phyloP scores from a whole-genome alignment of 2,797 vertebrate genomes.

The Sebastes baramenuke region DNA sequence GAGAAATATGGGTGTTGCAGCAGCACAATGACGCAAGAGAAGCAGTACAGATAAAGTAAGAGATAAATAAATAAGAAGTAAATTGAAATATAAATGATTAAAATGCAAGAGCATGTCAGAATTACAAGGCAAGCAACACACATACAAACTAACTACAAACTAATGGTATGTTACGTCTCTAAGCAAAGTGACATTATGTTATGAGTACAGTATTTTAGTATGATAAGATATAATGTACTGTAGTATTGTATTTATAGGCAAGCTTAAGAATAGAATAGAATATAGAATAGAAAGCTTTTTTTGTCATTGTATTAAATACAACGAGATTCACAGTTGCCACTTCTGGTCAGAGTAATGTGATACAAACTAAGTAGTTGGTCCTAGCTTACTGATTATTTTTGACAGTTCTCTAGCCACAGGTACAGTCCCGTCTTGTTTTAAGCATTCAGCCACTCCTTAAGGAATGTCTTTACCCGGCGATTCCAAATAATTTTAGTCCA shows the following conservation, averaged over 20 bases:
- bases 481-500: too few relatives aligned
- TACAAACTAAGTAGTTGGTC: too few relatives aligned
- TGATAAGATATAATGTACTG: not conserved
- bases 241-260: not conserved
- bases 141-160: not conserved
- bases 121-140: not conserved
- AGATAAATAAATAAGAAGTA: not conserved
- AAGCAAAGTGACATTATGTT: not conserved
- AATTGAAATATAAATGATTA: not conserved
- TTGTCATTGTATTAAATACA: too few relatives aligned
- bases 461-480: too few relatives aligned
- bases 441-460: too few relatives aligned
- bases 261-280: not conserved
- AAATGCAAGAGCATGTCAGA: not conserved
- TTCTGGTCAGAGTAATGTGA: not conserved
- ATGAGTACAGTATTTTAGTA: not conserved
- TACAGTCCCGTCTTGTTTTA: not conserved
- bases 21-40: not conserved
- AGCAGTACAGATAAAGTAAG: not conserved
- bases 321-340: too few relatives aligned
- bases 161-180: not conserved
- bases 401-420: not conserved
- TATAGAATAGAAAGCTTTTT: too few relatives aligned
- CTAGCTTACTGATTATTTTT: not conserved
- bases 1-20: not conserved